Evolutionary conservation across 2,797 vertebrate species (phyloP).

Genomic region (Alouatta caraya): DNA sequence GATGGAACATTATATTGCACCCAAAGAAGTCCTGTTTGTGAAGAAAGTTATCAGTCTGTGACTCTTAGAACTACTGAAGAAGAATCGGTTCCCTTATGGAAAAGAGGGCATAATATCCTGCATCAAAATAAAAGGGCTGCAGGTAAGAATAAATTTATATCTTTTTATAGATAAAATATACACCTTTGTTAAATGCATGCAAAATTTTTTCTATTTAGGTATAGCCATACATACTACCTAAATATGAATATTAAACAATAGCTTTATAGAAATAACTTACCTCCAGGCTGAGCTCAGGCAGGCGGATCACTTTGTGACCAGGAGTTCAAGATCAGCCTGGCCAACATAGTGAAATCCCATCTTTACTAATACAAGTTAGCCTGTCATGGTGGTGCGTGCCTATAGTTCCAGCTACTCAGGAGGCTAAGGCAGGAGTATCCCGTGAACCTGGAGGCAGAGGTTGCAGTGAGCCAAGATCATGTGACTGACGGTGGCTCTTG

Average conservation of each 20-base stretch:
- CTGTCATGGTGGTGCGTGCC: not conserved
- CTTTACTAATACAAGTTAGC: not conserved
- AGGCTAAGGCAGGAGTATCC: not conserved
- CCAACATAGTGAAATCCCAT: not conserved
- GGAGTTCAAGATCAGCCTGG: not conserved
- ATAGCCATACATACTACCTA: not conserved
- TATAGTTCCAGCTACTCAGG: not conserved
- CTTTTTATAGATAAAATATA: conserved; percentile 19
- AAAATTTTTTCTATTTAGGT: not conserved
- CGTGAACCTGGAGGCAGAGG: too few relatives aligned
- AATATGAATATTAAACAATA: not conserved
- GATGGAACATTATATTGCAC: conserved; percentile 64
- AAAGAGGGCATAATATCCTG: conserved; percentile 82
- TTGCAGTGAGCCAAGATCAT: not conserved
- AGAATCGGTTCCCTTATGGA: conserved; percentile 88
- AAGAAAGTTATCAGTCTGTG: conserved; percentile 83
- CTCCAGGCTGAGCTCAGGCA: not conserved
- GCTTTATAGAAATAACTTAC: not conserved
- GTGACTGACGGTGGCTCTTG: not conserved
- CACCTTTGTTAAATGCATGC: not conserved
- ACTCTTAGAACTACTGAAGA: conserved; percentile 88
- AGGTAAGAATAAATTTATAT: conserved; percentile 78
- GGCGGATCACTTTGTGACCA: not conserved
- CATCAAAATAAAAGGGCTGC: conserved; percentile 84
- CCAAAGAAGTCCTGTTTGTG: conserved; percentile 74